A percentile compares a stretch with the other conserved stretches of the same genome.
These are phyloP conservation scores for Aphidius colemani DNA, from an alignment of 2,888 invertebrate genomes.

Conservation along the genomic window DNA sequence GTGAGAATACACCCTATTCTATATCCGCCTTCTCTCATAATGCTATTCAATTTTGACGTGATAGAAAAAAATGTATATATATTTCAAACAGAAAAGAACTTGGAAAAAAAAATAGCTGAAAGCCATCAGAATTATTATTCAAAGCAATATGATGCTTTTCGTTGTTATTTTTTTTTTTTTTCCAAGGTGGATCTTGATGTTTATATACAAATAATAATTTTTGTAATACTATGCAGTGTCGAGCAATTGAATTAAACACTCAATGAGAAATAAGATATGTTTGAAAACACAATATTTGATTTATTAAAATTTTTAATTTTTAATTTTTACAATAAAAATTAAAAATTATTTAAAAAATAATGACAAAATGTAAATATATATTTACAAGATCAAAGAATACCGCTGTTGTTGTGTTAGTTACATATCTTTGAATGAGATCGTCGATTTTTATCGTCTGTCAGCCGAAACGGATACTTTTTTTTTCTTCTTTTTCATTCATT, in stretches of 20 bases:
- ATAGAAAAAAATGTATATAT: slow-evolving; percentile 11
- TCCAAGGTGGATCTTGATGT: slow-evolving; percentile 31
- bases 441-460: slow-evolving; percentile 41
- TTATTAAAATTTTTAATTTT: too few relatives aligned
- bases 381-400: slow-evolving; percentile 15
- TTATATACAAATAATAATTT: slow-evolving; percentile 37
- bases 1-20: slow-evolving; percentile 30
- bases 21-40: slow-evolving; percentile 31
- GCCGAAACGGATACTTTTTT: slow-evolving; percentile 42
- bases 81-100: slow-evolving; percentile 9
- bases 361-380: too few relatives aligned
- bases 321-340: too few relatives aligned
- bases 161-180: slow-evolving; percentile 8
- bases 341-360: too few relatives aligned
- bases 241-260: slow-evolving; percentile 36
- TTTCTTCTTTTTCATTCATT: neutral
- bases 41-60: neutral
- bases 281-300: slow-evolving; percentile 29
- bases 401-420: slow-evolving; percentile 3
- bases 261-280: slow-evolving; percentile 43
- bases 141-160: slow-evolving; percentile 27
- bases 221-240: slow-evolving; percentile 44
- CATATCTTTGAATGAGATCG: slow-evolving; percentile 32
- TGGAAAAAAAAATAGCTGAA: slow-evolving; percentile 12
- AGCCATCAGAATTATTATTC: neutral